phyloP scores from a whole-genome alignment of 2,113 vertebrate species.

The Paramisgurnus dabryanus region DNA sequence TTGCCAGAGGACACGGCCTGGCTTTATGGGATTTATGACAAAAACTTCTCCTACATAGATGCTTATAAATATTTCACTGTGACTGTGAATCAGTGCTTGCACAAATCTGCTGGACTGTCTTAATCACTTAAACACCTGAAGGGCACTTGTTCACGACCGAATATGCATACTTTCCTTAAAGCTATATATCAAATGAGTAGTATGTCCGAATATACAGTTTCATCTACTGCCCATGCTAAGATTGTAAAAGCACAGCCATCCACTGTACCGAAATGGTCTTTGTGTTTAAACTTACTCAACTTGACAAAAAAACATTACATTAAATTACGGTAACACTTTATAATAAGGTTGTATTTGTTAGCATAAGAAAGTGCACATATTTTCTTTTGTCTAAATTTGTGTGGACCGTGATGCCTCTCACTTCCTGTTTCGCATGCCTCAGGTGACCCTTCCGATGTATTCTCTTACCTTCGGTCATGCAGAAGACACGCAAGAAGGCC shows the following conservation, averaged over 20 bases:
- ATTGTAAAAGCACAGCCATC: background rate
- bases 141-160: constrained; percentile 21
- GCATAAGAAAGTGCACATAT: too few species aligned
- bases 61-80: constrained; percentile 66
- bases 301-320: too few species aligned
- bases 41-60: constrained; percentile 54
- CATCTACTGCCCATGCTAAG: background rate
- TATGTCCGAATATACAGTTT: background rate
- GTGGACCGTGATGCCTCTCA: background rate
- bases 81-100: constrained; percentile 51
- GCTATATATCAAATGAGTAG: background rate
- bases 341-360: too few species aligned
- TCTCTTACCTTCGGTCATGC: constrained; percentile 94
- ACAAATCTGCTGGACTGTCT: constrained; percentile 66
- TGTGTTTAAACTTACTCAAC: too few species aligned
- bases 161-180: background rate
- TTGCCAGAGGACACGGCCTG: constrained; percentile 63
- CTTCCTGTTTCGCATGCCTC: constrained; percentile 19
- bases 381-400: background rate
- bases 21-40: constrained; percentile 63
- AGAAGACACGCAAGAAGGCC: constrained; percentile 96
- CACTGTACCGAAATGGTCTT: too few species aligned
- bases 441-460: background rate
- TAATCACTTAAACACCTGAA: constrained; percentile 62
- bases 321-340: too few species aligned